These are phyloP conservation scores for Erynnis tages DNA, from an alignment of 2,888 invertebrate species.

Conservation along the genomic window DNA sequence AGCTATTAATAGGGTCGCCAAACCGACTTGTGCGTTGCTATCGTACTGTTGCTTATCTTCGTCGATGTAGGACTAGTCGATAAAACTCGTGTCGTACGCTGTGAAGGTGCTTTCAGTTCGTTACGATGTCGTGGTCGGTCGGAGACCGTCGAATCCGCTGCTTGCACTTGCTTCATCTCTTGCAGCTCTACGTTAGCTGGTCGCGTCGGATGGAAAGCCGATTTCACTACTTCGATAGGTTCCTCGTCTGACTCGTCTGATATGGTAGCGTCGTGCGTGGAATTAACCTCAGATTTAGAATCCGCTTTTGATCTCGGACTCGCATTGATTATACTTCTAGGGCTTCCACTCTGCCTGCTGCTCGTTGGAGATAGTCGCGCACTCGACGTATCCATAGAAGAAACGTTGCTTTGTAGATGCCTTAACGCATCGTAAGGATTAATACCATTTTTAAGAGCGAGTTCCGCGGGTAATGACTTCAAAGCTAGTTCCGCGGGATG, in stretches of 20 bases:
- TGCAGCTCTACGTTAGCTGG: conserved; percentile 81
- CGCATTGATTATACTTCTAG: conserved; percentile 65
- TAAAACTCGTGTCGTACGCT: conserved; percentile 69
- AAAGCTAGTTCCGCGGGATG: conserved; percentile 77
- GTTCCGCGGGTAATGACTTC: conserved; percentile 70
- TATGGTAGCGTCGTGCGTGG: conserved; percentile 82
- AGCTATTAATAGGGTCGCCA: conserved; percentile 87
- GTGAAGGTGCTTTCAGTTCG: conserved; percentile 84
- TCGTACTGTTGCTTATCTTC: conserved; percentile 79
- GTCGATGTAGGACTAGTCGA: conserved; percentile 79
- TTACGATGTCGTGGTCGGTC: conserved; percentile 69
- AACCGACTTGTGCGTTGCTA: conserved; percentile 84
- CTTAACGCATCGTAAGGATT: conserved; percentile 81
- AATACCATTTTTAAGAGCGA: conserved; percentile 78
- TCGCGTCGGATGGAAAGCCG: conserved; percentile 86
- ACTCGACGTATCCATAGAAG: conserved; percentile 72
- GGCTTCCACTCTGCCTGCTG: conserved; percentile 79
- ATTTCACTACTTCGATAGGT: conserved; percentile 88
- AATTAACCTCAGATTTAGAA: conserved; percentile 83
- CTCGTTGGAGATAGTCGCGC: conserved; percentile 79
- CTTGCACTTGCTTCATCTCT: conserved; percentile 77
- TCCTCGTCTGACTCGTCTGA: conserved; percentile 86
- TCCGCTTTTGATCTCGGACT: conserved; percentile 78
- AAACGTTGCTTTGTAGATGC: conserved; percentile 69
- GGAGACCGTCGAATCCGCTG: conserved; percentile 82